Conservation (phyloP, 2,113 vertebrate species). For the Pterocles burchelli region DNA sequence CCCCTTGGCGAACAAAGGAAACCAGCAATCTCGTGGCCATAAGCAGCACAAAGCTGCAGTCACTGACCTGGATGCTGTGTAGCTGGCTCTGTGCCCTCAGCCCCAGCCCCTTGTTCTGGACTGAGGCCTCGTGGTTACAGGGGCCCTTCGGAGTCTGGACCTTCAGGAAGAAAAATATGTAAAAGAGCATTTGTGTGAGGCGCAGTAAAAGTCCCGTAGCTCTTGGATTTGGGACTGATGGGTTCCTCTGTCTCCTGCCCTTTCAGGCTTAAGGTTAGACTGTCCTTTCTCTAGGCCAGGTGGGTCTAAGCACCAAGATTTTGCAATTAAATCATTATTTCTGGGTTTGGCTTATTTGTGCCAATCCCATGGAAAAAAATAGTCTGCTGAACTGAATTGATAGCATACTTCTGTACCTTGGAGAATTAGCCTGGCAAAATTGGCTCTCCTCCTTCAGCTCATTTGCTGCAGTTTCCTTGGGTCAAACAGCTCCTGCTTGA, state of each 20-base stretch:
- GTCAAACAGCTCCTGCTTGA: not conserved
- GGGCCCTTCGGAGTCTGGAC: not conserved
- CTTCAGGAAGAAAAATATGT: constrained; percentile 39
- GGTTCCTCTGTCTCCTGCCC: not conserved
- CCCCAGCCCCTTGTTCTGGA: not conserved
- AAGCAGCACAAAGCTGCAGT: not conserved
- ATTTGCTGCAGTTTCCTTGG: not conserved
- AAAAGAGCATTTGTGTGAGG: not conserved
- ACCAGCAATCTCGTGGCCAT: not conserved
- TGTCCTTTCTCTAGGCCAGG: not conserved
- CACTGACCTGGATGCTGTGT: not conserved
- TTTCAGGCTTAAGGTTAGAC: not conserved
- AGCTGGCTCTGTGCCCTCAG: not conserved
- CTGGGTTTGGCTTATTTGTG: not conserved
- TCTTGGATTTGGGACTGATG: not conserved
- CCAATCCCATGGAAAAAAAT: not conserved
- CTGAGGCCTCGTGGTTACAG: not conserved
- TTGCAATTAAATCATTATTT: not conserved
- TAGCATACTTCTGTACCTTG: not conserved
- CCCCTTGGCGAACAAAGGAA: not conserved
- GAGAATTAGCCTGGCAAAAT: not conserved
- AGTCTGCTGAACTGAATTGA: not conserved
- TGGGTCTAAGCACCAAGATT: not conserved
- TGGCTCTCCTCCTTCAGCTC: not conserved
- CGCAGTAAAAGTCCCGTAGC: not conserved